Conservation (phyloP, 1,140 invertebrate genomes). For the Diorhabda carinulata region DNA sequence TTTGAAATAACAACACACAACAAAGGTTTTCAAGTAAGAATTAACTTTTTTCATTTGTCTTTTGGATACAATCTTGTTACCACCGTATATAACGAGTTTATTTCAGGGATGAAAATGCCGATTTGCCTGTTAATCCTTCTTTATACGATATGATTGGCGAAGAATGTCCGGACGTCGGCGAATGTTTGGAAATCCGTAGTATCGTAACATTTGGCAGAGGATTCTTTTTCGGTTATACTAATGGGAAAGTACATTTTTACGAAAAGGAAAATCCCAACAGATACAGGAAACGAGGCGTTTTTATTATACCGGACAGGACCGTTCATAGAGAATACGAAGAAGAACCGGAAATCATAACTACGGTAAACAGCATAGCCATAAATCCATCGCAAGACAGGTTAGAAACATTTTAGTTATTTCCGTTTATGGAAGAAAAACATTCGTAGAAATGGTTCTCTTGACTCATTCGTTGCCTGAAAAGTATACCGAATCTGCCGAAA, state of each 20-base stretch:
- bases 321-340: constrained; percentile 37
- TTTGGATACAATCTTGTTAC: too few species aligned
- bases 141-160: constrained; percentile 16
- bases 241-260: constrained; percentile 61
- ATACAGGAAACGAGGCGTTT: constrained; percentile 59
- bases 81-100: not conserved
- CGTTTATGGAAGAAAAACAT: not conserved
- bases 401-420: not conserved
- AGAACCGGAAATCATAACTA: constrained; percentile 26
- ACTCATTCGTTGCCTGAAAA: too few species aligned
- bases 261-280: constrained; percentile 58
- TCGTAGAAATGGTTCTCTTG: not conserved
- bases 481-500: too few species aligned
- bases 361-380: constrained; percentile 25
- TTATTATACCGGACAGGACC: constrained; percentile 52
- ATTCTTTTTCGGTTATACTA: constrained; percentile 58
- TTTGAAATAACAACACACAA: too few species aligned
- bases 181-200: constrained; percentile 48
- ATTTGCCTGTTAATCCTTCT: constrained; percentile 6
- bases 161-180: constrained; percentile 16
- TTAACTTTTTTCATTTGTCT: too few species aligned
- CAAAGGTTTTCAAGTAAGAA: too few species aligned
- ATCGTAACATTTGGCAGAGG: constrained; percentile 56
- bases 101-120: not conserved
- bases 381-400: constrained; percentile 28